Evolutionary conservation across 2,888 invertebrate species (phyloP), one percentile per base, ranked within the genome.

Genomic region (Acleris cristana): DNA sequence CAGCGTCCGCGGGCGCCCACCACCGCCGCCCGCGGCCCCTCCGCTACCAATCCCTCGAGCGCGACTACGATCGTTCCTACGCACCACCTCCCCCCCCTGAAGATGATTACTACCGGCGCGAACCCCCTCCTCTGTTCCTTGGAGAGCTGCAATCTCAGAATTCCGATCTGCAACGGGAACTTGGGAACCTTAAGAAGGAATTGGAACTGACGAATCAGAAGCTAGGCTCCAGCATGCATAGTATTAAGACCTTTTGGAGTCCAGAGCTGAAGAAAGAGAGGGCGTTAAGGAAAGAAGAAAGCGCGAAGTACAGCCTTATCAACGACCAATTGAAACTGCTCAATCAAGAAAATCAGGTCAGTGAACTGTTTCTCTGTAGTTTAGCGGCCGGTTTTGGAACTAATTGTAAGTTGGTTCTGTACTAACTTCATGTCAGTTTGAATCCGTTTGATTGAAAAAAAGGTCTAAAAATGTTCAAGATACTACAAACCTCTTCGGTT

Each of bases 181-280:
- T 98, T 85, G 92, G 92, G 30, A 97, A 97, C 86, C 94, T 98
- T 75, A 98, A 98, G 91, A 97, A 98, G 86, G 98, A 98, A 86
- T 94, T 98, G 82, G 98, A 98, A 94, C 94, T 98, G 84, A 98
- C 98, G 75, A 98, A 98, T 90, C 98, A 99, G 93, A 99, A 99
- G 92, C 95, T 99, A 79, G 98, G 98, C 87, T 98, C 98, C 85
- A 98, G 98, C 82, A 99, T 99, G 99, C 99, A 99, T 93, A 99
- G 98, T 92, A 99, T 99, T 90, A 99, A 99, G 94, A 99, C 99
- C 65, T 99, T 99, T 93, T 99, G 99, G 99, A 99, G 99, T 86
- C 99, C 99, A 21, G 99, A 99, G 93, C 94, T 99, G 88, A 99
- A 99, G 94, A 99, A 99, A 92, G 99, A 99, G 92, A 94, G 99